A percentile compares a stretch with the other conserved stretches of the same genome.
Evolutionary conservation across 2,113 vertebrate genomes (phyloP).

Genomic region (Emberiza fucata): DNA sequence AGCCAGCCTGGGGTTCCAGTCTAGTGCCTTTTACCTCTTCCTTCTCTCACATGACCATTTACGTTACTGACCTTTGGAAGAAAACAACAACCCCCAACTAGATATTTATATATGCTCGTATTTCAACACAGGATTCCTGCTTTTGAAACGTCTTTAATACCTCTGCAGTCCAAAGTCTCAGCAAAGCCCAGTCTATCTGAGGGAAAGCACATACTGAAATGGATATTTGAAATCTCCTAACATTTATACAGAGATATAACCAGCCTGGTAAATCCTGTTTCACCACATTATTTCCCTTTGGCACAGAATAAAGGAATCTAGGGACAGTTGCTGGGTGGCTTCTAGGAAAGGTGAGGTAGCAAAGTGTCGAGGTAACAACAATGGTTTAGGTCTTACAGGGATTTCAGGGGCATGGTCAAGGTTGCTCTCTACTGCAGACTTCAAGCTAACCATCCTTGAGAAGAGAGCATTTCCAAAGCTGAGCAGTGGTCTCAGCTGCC

Average conservation of each 20-base stretch:
- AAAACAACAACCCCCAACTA: neutral
- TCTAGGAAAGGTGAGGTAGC: neutral
- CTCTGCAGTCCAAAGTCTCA: neutral
- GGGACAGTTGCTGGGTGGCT: neutral
- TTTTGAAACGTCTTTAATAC: neutral
- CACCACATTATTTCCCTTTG: neutral
- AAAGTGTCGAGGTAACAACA: neutral
- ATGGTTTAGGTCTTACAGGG: neutral
- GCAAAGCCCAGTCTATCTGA: neutral
- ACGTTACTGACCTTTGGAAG: neutral
- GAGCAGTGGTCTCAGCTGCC: neutral
- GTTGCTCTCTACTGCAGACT: neutral
- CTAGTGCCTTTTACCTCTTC: constrained; percentile 42
- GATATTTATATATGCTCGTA: neutral
- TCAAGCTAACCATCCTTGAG: neutral
- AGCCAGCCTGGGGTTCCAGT: constrained; percentile 11
- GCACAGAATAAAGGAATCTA: neutral
- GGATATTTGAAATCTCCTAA: neutral
- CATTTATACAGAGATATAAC: neutral
- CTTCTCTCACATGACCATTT: constrained; percentile 34
- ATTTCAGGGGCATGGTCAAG: neutral
- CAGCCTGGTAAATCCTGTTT: neutral
- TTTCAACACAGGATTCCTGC: neutral
- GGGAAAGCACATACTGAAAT: neutral
- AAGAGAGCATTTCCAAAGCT: neutral